Conservation (phyloP, 2,888 invertebrate species). For the Caenorhabditis sp. region DNA sequence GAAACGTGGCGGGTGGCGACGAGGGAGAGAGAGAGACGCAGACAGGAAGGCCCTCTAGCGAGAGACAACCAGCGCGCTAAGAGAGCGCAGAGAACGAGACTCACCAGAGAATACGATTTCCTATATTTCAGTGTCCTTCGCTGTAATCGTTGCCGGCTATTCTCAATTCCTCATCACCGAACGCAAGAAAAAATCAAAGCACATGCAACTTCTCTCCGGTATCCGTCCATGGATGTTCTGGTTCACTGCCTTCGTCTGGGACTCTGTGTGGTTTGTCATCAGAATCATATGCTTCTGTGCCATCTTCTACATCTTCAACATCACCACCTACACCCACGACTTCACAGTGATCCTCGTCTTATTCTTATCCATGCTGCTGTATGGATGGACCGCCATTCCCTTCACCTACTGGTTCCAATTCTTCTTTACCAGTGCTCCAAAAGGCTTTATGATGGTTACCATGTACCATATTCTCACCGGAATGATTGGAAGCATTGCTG, state of each 20-base stretch:
- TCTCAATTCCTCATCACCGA: constrained; percentile 77
- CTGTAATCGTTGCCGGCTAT: constrained; percentile 71
- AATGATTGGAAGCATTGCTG: constrained; percentile 79
- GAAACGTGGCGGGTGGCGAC: too few species aligned
- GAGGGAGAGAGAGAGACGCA: too few species aligned
- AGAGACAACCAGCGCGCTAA: too few species aligned
- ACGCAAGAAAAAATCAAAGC: constrained; percentile 79
- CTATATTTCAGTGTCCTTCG: constrained; percentile 65
- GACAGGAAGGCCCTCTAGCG: too few species aligned
- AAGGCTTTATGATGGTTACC: constrained; percentile 78
- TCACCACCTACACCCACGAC: constrained; percentile 66
- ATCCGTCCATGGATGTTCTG: constrained; percentile 78
- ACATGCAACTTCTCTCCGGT: constrained; percentile 78
- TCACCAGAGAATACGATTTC: too few species aligned
- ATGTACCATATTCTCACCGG: constrained; percentile 79
- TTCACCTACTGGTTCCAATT: constrained; percentile 79
- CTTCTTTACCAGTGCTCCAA: constrained; percentile 77
- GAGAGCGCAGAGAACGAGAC: too few species aligned
- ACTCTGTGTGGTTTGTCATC: constrained; percentile 72
- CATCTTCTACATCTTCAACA: constrained; percentile 73
- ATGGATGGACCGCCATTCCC: constrained; percentile 78
- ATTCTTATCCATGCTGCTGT: constrained; percentile 65
- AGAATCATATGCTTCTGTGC: constrained; percentile 69
- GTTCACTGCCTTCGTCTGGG: constrained; percentile 77
- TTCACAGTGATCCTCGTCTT: constrained; percentile 65